A percentile compares a stretch with the other conserved stretches of the same genome.
Conservation (phyloP, 2,797 vertebrate genomes). For the Choloepus didactylus region DNA sequence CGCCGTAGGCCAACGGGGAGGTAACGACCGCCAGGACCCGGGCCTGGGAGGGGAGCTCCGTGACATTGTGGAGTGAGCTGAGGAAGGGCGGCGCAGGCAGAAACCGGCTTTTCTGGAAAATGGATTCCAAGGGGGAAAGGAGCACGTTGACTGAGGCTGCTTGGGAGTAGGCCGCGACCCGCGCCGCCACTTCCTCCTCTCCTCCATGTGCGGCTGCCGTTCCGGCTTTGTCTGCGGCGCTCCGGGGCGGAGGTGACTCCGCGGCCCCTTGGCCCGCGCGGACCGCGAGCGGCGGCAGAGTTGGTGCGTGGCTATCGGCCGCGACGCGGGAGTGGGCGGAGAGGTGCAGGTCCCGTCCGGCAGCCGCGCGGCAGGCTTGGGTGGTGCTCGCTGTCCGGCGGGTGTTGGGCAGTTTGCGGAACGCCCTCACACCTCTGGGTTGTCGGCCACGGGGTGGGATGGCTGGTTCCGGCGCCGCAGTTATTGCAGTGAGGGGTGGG, state of each 20-base stretch:
- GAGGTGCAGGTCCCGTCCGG: conserved; percentile 69
- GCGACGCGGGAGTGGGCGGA: conserved; percentile 75
- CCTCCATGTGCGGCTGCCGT: conserved; percentile 76
- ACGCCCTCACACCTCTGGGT: conserved; percentile 66
- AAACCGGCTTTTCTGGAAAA: conserved; percentile 95
- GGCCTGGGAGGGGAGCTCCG: conserved; percentile 69
- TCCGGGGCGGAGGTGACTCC: conserved; percentile 79
- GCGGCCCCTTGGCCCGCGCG: conserved; percentile 71
- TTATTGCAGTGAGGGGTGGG: background rate
- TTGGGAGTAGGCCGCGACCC: conserved; percentile 79
- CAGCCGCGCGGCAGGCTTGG: conserved; percentile 62
- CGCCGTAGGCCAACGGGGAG: conserved; percentile 82
- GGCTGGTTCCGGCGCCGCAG: conserved; percentile 13
- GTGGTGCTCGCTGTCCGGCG: conserved; percentile 60
- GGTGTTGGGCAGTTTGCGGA: conserved; percentile 69
- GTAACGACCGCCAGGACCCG: conserved; percentile 76
- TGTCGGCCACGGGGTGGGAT: background rate
- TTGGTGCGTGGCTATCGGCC: conserved; percentile 74
- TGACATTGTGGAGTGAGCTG: conserved; percentile 65
- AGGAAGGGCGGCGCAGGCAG: conserved; percentile 74
- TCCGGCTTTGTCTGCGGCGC: conserved; percentile 80
- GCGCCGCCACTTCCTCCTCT: conserved; percentile 65
- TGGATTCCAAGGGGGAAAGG: conserved; percentile 92
- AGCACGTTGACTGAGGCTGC: conserved; percentile 89
- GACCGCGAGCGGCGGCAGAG: conserved; percentile 68